Evolutionary conservation across 2,113 vertebrate species (phyloP).

Genomic region (Stigmatopora nigra): DNA sequence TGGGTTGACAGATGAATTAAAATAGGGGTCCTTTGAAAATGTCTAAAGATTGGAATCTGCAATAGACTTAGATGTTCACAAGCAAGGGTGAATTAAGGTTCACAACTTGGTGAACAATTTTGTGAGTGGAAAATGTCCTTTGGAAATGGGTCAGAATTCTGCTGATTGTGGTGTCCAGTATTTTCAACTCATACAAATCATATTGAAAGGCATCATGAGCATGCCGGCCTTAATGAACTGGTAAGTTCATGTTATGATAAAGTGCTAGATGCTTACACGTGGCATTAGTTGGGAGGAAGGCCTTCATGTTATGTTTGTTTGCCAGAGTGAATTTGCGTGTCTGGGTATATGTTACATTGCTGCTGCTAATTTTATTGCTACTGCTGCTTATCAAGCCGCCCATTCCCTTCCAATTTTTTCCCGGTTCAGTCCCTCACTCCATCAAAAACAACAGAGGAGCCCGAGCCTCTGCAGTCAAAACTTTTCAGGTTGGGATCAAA

Average conservation of each 20-base stretch:
- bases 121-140: neutral
- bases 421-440: constrained; percentile 22
- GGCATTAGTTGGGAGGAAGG: neutral
- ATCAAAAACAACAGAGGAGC: constrained; percentile 15
- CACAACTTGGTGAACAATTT: too few relatives aligned
- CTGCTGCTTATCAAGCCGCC: constrained; percentile 49
- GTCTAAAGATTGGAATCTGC: too few relatives aligned
- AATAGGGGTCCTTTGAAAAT: too few relatives aligned
- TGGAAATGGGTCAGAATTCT: neutral
- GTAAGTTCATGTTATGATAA: neutral
- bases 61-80: too few relatives aligned
- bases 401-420: constrained; percentile 30
- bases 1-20: too few relatives aligned
- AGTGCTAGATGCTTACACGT: neutral
- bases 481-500: constrained; percentile 23
- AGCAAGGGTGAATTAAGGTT: too few relatives aligned
- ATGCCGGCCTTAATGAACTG: neutral
- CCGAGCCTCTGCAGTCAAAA: constrained; percentile 40
- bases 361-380: constrained; percentile 59
- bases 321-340: constrained; percentile 20
- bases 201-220: neutral
- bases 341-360: constrained; percentile 46
- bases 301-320: constrained; percentile 18
- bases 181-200: neutral
- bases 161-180: neutral